These are phyloP conservation scores for Mohoua ochrocephala DNA, from an alignment of 2,113 vertebrate genomes.

Conservation along the genomic window DNA sequence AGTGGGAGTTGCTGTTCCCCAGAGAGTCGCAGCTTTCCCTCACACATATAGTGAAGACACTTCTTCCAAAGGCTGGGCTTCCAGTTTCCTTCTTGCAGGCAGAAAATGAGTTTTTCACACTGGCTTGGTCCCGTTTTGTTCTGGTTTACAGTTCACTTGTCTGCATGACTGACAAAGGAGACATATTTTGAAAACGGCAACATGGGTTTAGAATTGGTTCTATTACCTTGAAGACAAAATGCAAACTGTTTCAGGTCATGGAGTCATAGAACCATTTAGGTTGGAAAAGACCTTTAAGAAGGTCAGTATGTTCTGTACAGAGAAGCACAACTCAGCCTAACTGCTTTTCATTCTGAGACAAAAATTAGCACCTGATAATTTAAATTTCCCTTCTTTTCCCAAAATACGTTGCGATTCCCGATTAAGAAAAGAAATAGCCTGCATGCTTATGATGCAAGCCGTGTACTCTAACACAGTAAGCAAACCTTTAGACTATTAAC, in stretches of 20 bases:
- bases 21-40: background rate
- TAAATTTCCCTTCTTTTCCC: background rate
- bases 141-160: background rate
- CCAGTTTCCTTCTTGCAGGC: background rate
- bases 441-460: slow-evolving; percentile 23
- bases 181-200: background rate
- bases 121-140: background rate
- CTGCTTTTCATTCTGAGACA: background rate
- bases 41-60: background rate
- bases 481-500: slow-evolving; percentile 70
- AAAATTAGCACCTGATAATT: background rate
- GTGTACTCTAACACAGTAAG: slow-evolving; percentile 64
- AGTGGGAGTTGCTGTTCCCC: background rate
- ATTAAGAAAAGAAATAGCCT: slow-evolving; percentile 20
- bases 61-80: background rate
- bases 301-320: background rate
- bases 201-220: background rate
- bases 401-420: background rate
- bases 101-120: background rate
- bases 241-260: background rate
- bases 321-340: background rate
- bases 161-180: background rate
- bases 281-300: background rate
- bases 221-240: background rate
- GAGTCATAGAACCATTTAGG: background rate